Percentiles rank a stretch among this genome's conserved stretches.
Evolutionary conservation across 2,888 invertebrate genomes (phyloP).

Genomic region (Ptycholaimellus sp.): DNA sequence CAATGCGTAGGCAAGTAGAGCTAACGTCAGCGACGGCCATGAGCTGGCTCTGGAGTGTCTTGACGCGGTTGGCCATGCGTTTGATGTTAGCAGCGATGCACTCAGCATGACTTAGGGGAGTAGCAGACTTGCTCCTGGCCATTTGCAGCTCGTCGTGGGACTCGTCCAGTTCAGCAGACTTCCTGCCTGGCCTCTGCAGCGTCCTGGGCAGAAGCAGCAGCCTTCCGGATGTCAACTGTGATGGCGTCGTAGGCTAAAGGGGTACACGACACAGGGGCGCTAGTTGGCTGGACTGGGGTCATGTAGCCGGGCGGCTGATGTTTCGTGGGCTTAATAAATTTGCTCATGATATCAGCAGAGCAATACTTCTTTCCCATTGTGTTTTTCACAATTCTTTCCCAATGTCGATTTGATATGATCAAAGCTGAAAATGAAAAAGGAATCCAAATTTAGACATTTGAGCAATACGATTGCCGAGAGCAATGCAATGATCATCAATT

Average conservation of each 20-base stretch:
- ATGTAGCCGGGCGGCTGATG: background rate
- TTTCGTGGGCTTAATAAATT: too few relatives aligned
- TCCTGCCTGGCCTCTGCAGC: conserved; percentile 13
- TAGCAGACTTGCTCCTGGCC: background rate
- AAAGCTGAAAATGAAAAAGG: too few relatives aligned
- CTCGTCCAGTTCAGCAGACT: conserved; percentile 13
- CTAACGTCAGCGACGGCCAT: too few relatives aligned
- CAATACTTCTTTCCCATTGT: background rate
- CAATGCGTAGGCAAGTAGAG: too few relatives aligned
- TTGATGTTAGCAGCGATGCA: background rate
- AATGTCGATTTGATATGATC: too few relatives aligned
- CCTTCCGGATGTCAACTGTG: conserved; percentile 25
- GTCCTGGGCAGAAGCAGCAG: conserved; percentile 17
- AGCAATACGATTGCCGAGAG: too few relatives aligned
- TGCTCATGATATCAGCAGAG: background rate
- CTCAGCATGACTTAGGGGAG: background rate
- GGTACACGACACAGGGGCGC: conserved; percentile 13
- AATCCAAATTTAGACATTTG: too few relatives aligned
- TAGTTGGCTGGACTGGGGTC: too few relatives aligned
- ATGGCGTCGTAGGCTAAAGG: conserved; percentile 25
- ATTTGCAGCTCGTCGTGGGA: too few relatives aligned
- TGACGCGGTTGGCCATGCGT: background rate
- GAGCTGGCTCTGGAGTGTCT: too few relatives aligned
- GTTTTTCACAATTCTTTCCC: too few relatives aligned
- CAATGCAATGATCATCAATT: background rate